Conservation (phyloP, 2,113 vertebrate species). For the Rhinopomastus cyanomelas region DNA sequence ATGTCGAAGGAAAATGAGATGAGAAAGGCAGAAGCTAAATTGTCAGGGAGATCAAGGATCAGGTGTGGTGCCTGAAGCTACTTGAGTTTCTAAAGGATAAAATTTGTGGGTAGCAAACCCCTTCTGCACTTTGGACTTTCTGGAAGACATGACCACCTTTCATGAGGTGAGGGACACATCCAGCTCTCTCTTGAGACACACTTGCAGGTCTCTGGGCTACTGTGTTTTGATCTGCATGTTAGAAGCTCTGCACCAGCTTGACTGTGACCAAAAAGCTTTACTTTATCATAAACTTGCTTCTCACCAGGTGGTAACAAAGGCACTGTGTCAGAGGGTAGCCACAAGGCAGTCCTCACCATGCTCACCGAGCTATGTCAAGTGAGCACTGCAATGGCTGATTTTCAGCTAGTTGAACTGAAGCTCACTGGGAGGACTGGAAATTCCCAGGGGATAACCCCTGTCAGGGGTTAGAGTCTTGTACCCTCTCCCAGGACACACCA, state of each 20-base stretch:
- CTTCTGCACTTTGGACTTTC: neutral
- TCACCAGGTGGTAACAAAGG: neutral
- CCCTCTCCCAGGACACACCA: neutral
- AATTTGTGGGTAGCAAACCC: neutral
- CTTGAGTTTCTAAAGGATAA: slow-evolving; percentile 1
- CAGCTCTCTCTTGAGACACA: neutral
- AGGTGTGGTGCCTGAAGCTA: neutral
- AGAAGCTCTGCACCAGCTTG: neutral
- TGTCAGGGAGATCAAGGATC: neutral
- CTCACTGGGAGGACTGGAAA: neutral
- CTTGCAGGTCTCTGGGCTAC: neutral
- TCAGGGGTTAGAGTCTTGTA: neutral
- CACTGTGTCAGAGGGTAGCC: neutral
- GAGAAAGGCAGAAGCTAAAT: slow-evolving; percentile 46
- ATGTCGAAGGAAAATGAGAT: slow-evolving; percentile 6
- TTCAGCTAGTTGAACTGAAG: neutral
- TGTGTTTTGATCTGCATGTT: neutral
- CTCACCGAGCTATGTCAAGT: neutral
- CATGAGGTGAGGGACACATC: neutral
- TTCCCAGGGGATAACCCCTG: neutral
- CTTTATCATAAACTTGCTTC: neutral
- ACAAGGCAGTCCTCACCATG: fast-evolving
- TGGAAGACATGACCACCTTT: neutral
- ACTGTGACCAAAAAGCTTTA: neutral
- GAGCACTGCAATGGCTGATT: neutral